Conservation (phyloP, 2,797 vertebrate species). For the Malacoctenus gilli region DNA sequence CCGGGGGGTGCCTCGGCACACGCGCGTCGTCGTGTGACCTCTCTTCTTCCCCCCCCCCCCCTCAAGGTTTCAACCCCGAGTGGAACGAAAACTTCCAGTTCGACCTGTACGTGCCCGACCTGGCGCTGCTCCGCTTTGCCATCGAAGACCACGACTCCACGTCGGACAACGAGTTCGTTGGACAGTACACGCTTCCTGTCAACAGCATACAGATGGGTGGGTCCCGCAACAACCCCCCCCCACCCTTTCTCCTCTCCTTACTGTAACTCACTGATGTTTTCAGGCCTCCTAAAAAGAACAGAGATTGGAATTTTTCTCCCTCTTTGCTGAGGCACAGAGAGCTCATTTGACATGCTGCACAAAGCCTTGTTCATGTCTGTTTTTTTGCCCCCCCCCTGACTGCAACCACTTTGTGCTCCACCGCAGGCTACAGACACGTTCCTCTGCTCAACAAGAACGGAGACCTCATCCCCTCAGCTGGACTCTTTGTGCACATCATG, state of each 20-base stretch:
- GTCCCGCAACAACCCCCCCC: slow-evolving; percentile 27
- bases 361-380: slow-evolving; percentile 28
- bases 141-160: slow-evolving; percentile 89
- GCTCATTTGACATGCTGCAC: slow-evolving; percentile 29
- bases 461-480: slow-evolving; percentile 86
- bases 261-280: slow-evolving; percentile 15
- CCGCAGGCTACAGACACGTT: slow-evolving; percentile 92
- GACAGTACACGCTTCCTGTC: slow-evolving; percentile 91
- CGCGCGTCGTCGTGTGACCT: no score
- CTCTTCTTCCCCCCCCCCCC: no score
- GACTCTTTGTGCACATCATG: slow-evolving; percentile 89
- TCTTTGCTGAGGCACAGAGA: slow-evolving; percentile 15
- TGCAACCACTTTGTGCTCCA: slow-evolving; percentile 37
- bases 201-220: slow-evolving; percentile 90
- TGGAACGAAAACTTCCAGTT: slow-evolving; percentile 92
- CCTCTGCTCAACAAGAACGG: slow-evolving; percentile 89
- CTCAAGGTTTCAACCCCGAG: slow-evolving; percentile 92
- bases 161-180: slow-evolving; percentile 90
- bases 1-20: no score
- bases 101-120: slow-evolving; percentile 87
- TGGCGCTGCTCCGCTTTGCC: slow-evolving; percentile 89
- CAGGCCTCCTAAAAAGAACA: slow-evolving; percentile 30
- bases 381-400: slow-evolving; percentile 27
- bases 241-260: no score
- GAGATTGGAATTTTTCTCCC: background rate